phyloP scores from a whole-genome alignment of 2,113 vertebrate species.

The Apeltes quadracus region DNA sequence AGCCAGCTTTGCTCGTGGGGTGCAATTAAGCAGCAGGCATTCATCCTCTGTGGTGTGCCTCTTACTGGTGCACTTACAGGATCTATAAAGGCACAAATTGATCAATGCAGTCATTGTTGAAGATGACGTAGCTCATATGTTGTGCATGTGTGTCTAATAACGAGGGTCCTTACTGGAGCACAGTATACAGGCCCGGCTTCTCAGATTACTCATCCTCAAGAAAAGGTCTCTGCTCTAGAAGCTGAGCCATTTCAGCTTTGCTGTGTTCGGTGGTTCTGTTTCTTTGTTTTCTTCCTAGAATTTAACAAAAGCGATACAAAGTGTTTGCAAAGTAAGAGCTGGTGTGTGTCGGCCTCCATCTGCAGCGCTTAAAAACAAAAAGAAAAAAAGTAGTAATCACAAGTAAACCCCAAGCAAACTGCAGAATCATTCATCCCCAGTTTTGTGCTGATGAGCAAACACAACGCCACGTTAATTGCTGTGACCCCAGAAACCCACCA shows the following conservation, averaged over 20 bases:
- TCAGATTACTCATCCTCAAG: conserved; percentile 63
- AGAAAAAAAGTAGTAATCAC: conserved; percentile 68
- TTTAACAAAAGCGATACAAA: conserved; percentile 27
- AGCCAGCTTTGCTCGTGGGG: conserved; percentile 55
- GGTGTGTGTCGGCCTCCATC: conserved; percentile 35
- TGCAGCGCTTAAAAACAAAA: conserved; percentile 48
- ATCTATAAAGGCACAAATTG: conserved; percentile 78
- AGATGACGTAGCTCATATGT: conserved; percentile 72
- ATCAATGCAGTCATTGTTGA: conserved; percentile 80
- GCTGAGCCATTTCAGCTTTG: conserved; percentile 31
- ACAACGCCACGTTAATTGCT: conserved; percentile 79
- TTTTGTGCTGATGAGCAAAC: conserved; percentile 78
- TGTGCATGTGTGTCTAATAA: conserved; percentile 79
- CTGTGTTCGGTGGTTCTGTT: conserved; percentile 25
- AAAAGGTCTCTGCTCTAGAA: conserved; percentile 34
- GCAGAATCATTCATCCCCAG: conserved; percentile 70
- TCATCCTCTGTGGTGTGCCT: conserved; percentile 38
- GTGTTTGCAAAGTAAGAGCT: conserved; percentile 33
- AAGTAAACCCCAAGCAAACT: conserved; percentile 66
- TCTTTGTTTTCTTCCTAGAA: background rate
- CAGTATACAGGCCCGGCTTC: conserved; percentile 51
- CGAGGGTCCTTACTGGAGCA: conserved; percentile 58
- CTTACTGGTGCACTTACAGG: conserved; percentile 59
- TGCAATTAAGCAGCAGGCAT: conserved; percentile 71
- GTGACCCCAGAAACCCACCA: conserved; percentile 76